phyloP scores from a whole-genome alignment of 2,113 vertebrate species.

The Diadophis punctatus region DNA sequence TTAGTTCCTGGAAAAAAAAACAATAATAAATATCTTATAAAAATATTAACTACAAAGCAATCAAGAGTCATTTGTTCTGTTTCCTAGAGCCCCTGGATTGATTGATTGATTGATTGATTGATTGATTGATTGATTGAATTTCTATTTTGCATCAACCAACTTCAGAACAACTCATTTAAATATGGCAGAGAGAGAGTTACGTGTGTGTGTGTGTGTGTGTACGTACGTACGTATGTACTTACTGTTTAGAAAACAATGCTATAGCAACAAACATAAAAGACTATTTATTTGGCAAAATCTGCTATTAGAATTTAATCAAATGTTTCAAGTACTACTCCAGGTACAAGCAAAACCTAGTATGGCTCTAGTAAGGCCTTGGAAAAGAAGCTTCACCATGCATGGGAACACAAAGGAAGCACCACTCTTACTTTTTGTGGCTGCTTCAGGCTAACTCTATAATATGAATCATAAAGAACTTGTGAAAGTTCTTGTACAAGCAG shows the following conservation, averaged over 20 bases:
- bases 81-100: conserved; percentile 46
- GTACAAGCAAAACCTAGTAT: background rate
- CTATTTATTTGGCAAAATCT: background rate
- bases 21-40: conserved; percentile 32
- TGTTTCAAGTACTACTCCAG: background rate
- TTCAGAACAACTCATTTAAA: conserved; percentile 29
- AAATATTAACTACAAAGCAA: conserved; percentile 30
- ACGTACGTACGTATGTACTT: no score
- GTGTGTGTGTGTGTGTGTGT: no score
- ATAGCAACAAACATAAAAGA: background rate
- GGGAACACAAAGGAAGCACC: background rate
- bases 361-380: background rate
- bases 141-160: background rate
- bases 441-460: background rate
- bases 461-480: background rate
- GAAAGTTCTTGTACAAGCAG: background rate
- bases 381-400: background rate
- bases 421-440: background rate
- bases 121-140: background rate
- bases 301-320: background rate
- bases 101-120: background rate
- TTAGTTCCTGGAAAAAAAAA: conserved; percentile 53
- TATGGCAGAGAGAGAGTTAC: conserved; percentile 28
- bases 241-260: background rate
- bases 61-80: conserved; percentile 52